A percentile compares a stretch with the other conserved stretches of the same genome.
Evolutionary conservation across 2,113 vertebrate genomes (phyloP).

Genomic region (Halcyon senegalensis): DNA sequence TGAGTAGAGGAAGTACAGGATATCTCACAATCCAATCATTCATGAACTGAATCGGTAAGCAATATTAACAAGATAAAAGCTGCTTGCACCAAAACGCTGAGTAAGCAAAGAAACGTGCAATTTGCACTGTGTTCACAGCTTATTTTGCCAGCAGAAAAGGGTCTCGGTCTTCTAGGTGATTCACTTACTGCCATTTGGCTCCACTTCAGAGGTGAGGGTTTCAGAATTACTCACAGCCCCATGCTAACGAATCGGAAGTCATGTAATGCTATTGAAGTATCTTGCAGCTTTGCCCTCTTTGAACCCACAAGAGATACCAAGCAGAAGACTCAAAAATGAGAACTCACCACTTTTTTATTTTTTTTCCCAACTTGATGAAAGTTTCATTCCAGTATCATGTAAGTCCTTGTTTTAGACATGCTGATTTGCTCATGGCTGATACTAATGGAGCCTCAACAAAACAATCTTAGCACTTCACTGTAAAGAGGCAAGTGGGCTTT

Average conservation of each 20-base stretch:
- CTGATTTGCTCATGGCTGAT: neutral
- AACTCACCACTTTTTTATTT: neutral
- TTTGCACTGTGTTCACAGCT: neutral
- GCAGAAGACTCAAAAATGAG: neutral
- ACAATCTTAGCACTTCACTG: neutral
- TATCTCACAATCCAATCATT: neutral
- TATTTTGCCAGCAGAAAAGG: neutral
- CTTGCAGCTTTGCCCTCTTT: neutral
- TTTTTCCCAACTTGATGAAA: neutral
- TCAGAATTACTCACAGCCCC: neutral
- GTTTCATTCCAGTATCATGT: neutral
- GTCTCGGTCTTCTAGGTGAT: neutral
- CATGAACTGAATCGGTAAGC: neutral
- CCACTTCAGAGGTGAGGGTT: constrained; percentile 15
- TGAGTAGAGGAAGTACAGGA: neutral
- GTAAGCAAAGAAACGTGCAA: neutral
- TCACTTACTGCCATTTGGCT: neutral
- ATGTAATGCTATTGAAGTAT: neutral
- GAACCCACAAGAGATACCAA: neutral
- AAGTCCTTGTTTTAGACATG: neutral
- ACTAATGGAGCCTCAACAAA: neutral
- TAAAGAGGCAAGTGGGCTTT: neutral
- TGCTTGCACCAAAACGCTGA: neutral
- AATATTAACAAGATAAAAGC: neutral
- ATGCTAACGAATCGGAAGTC: neutral